Conservation (phyloP, 2,888 invertebrate species). For the Drosophila atroscutellata region DNA sequence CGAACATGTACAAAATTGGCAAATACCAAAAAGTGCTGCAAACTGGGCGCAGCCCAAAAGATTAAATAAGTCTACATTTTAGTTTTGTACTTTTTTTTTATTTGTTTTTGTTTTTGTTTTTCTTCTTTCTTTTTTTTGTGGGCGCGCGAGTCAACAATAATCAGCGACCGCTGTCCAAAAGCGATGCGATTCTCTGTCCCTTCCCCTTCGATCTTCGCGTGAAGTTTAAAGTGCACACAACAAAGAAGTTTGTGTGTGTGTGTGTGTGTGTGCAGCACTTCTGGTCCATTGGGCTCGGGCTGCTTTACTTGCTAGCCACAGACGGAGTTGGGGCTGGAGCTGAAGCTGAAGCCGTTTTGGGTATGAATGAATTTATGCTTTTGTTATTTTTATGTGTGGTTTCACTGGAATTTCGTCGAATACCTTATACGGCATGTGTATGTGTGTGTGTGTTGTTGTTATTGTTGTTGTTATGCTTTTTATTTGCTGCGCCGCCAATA, state of each 20-base stretch:
- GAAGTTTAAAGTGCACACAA: slow-evolving; percentile 40
- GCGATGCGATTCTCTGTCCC: slow-evolving; percentile 28
- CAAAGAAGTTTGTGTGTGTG: slow-evolving; percentile 31
- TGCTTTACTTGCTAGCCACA: slow-evolving; percentile 33
- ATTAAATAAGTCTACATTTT: slow-evolving; percentile 51
- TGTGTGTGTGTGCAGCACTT: slow-evolving; percentile 37
- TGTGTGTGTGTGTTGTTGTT: not conserved
- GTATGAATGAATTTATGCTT: slow-evolving; percentile 76
- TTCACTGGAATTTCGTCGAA: slow-evolving; percentile 70
- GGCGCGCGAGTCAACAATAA: slow-evolving; percentile 52
- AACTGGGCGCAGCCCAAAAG: slow-evolving; percentile 56
- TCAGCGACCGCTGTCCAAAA: slow-evolving; percentile 33
- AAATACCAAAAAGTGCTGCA: slow-evolving; percentile 53
- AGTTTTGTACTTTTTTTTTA: slow-evolving; percentile 5
- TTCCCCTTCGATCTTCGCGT: slow-evolving; percentile 9
- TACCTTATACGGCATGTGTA: slow-evolving; percentile 54
- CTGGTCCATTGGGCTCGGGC: slow-evolving; percentile 45
- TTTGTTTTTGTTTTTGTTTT: slow-evolving; percentile 9
- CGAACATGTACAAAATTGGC: slow-evolving; percentile 59
- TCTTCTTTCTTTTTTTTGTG: slow-evolving; percentile 25
- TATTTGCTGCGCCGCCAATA: slow-evolving; percentile 30
- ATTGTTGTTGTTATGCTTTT: slow-evolving; percentile 27
- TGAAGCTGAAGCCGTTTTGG: slow-evolving; percentile 33
- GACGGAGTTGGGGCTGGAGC: slow-evolving; percentile 1
- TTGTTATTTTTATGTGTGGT: slow-evolving; percentile 67